Evolutionary conservation across 2,888 invertebrate genomes (phyloP).

Genomic region (Argyresthia albistria): DNA sequence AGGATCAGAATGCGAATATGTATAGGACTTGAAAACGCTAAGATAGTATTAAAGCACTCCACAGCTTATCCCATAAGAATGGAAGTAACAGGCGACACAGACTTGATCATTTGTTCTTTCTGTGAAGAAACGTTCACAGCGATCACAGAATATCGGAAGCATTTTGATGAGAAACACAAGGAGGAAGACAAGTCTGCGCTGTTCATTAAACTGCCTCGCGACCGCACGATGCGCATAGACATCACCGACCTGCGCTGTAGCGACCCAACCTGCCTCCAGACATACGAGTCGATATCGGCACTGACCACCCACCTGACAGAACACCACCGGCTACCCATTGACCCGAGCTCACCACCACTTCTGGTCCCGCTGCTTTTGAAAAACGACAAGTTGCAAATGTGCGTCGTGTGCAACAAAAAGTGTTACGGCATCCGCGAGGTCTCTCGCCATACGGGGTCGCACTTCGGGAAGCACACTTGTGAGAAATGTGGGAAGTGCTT

Average conservation of each 20-base stretch:
- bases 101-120: conserved; percentile 9
- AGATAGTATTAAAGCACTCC: conserved; percentile 12
- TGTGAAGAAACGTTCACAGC: conserved; percentile 12
- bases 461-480: conserved; percentile 51
- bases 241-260: conserved; percentile 7
- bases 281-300: background rate
- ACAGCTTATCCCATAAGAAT: conserved; percentile 15
- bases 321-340: background rate
- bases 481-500: conserved; percentile 56
- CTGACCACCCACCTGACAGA: conserved; percentile 2
- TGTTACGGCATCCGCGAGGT: conserved; percentile 45
- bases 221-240: conserved; percentile 6
- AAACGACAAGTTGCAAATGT: background rate
- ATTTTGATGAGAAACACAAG: conserved; percentile 12
- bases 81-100: background rate
- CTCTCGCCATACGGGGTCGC: conserved; percentile 51
- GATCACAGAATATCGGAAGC: conserved; percentile 11
- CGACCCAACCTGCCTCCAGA: background rate
- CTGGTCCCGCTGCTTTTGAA: conserved; percentile 1
- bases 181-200: conserved; percentile 10
- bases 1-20: no score
- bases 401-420: conserved; percentile 11
- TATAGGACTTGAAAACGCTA: conserved; percentile 1
- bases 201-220: conserved; percentile 1
- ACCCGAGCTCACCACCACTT: background rate